These are phyloP conservation scores for Palythoa heliodiscus DNA, from an alignment of 92 coral and sea anemone species.

Conservation along the genomic window DNA sequence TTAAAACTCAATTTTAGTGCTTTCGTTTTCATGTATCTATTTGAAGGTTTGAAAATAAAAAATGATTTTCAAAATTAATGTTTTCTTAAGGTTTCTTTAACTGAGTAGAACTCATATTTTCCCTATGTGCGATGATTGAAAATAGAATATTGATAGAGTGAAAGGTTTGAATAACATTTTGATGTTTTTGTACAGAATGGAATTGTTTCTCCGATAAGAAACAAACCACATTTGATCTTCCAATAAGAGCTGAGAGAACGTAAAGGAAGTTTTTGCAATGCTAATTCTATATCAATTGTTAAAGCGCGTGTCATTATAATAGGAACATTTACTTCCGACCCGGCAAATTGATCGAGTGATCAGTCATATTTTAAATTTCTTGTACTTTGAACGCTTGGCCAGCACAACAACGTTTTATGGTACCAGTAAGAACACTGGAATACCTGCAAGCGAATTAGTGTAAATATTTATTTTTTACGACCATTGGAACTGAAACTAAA, in stretches of 20 bases:
- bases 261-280: conserved; percentile 17
- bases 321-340: background rate
- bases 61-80: too few species aligned
- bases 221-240: background rate
- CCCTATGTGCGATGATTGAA: background rate
- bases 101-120: too few species aligned
- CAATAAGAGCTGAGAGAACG: conserved; percentile 14
- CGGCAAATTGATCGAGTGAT: background rate
- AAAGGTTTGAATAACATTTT: background rate
- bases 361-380: background rate
- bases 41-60: background rate
- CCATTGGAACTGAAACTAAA: background rate
- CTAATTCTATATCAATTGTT: conserved; percentile 9
- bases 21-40: background rate
- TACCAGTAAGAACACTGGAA: conserved; percentile 9
- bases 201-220: conserved; percentile 4
- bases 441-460: conserved; percentile 7
- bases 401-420: conserved; percentile 6
- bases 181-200: background rate
- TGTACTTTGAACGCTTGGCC: background rate
- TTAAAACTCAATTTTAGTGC: background rate
- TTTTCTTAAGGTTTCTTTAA: too few species aligned
- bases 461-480: background rate
- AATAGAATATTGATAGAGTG: background rate
- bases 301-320: conserved; percentile 21